Base-by-base conservation (phyloP, 2,888 invertebrate species). In the Pterostichus madidus region DNA sequence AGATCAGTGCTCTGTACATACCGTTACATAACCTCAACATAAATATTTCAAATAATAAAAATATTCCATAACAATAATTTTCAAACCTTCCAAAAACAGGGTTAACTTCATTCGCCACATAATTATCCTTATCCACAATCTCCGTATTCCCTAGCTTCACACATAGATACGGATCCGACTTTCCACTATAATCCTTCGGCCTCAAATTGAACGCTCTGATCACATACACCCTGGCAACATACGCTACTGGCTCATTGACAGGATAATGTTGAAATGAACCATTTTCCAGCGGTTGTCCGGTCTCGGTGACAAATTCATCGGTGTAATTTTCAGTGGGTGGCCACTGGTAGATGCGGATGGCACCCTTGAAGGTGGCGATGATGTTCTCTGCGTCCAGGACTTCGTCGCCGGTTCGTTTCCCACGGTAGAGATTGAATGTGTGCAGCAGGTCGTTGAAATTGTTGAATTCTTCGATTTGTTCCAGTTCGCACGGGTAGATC, bases 61-160 rank as follows among this genome's bases (percentile, higher is more conserved):
- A 3, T 24, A 24, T 24, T 2, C 1, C 2, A 64, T 6, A n/a
- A 64, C 13, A 64, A 64, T 35, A 6, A 35, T 35, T 35, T 56
- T 13, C 64, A 88, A 89, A 94, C 93, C 92, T 94, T 78, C 97
- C 98, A 90, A 97, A 98, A 24, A 95, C 91, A 0, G 98, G 98
- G 90, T 96, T 96, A 15, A 94, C 89, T 85, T 95, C 94, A 88
- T 95, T 95, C 1, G 93, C 91, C 49, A 95, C 90, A 88, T 93
- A 94, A 86, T 93, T 92, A 13, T 94, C 94, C 76, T 93, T 92
- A 88, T 97, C 96, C 53, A 92, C 92, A 53, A 94, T 89, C 0
- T 90, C 90, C 83, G 93, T 93, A 71, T 92, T 92, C 0, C 96
- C 96, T 61, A 97, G 92, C 80, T 91, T 92, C 6, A 97, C 88